phyloP scores from a whole-genome alignment of 2,113 vertebrate genomes.

The Melanostigma gelatinosum region DNA sequence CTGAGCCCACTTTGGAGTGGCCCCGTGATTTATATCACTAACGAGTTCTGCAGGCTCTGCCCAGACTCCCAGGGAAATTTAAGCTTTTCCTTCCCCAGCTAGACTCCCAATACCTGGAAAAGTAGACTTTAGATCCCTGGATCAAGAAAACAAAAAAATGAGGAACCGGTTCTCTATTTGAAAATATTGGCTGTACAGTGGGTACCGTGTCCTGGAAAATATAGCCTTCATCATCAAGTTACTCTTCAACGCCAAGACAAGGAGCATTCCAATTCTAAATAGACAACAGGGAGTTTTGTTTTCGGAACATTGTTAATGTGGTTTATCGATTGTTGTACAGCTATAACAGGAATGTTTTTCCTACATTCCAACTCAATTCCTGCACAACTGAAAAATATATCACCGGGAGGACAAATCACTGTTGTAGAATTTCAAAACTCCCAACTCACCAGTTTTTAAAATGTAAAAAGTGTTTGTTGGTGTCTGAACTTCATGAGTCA shows the following conservation, averaged over 20 bases:
- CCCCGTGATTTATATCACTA: constrained; percentile 84
- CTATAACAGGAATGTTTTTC: constrained; percentile 54
- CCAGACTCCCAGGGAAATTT: constrained; percentile 75
- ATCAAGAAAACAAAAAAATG: constrained; percentile 43
- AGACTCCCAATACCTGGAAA: constrained; percentile 79
- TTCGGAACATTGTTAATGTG: constrained; percentile 60
- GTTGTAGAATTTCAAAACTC: background rate
- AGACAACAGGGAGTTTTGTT: constrained; percentile 60
- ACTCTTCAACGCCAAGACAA: constrained; percentile 40
- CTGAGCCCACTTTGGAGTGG: constrained; percentile 83
- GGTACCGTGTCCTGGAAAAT: constrained; percentile 72
- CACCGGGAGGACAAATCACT: background rate
- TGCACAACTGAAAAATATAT: background rate
- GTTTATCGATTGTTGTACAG: constrained; percentile 47
- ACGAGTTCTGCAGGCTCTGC: constrained; percentile 83
- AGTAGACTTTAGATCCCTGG: constrained; percentile 66
- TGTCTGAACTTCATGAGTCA: background rate
- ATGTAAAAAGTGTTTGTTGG: background rate
- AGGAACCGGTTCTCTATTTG: constrained; percentile 47
- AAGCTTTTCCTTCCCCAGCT: constrained; percentile 74
- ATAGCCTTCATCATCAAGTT: constrained; percentile 64
- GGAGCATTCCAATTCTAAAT: constrained; percentile 60
- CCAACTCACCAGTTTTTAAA: too few species aligned
- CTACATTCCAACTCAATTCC: constrained; percentile 44
- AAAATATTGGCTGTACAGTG: constrained; percentile 63